Evolutionary conservation across 2,797 vertebrate genomes (phyloP).

Genomic region (Halcyon chelicuti): DNA sequence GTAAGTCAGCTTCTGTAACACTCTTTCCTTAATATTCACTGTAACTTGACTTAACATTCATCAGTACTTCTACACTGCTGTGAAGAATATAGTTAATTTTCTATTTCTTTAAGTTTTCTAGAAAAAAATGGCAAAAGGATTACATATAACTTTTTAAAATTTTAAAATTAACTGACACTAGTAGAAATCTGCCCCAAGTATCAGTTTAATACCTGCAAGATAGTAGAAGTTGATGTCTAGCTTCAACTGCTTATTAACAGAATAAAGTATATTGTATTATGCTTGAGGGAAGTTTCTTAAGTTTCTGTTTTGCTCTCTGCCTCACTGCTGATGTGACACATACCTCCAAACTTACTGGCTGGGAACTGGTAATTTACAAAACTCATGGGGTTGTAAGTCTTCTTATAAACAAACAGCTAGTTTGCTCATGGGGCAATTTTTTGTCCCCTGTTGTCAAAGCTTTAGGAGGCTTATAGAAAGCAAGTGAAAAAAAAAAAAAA

Average conservation of each 20-base stretch:
- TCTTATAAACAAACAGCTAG: background rate
- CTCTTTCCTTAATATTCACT: background rate
- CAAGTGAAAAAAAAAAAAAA: background rate
- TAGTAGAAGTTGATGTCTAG: background rate
- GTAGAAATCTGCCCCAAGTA: background rate
- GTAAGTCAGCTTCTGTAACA: background rate
- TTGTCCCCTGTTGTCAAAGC: background rate
- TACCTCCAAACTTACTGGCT: background rate
- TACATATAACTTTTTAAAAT: background rate
- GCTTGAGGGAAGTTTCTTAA: background rate
- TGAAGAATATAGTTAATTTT: background rate
- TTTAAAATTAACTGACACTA: background rate
- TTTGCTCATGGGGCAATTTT: constrained; percentile 5
- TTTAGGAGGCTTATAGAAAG: background rate
- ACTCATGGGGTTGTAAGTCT: background rate
- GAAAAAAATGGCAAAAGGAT: background rate
- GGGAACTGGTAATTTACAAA: background rate
- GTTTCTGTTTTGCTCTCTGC: constrained; percentile 13
- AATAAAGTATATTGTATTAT: background rate
- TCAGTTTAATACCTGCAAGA: background rate
- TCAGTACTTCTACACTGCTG: background rate
- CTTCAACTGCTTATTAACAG: background rate
- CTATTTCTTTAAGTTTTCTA: background rate
- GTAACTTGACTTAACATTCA: background rate
- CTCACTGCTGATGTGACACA: background rate